Conservation (phyloP, 2,888 invertebrate species). For the Chrysina gloriosa region DNA sequence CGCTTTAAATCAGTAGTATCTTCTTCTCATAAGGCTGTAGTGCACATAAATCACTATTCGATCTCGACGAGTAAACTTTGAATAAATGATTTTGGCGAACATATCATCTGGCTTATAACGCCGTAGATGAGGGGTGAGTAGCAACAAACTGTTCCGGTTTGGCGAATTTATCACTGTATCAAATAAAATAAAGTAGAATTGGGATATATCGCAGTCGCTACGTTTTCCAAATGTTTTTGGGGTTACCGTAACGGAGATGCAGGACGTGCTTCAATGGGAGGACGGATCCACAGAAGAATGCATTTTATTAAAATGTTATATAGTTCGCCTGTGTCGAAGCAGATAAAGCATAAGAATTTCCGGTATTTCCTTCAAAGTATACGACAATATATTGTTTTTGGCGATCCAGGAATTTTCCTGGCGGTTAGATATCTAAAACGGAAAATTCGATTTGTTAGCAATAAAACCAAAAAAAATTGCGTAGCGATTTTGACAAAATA, state of each 20-base stretch:
- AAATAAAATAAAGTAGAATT: neutral
- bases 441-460: no score
- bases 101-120: neutral
- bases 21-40: neutral
- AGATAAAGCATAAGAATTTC: no score
- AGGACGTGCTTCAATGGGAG: neutral
- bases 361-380: neutral
- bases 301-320: slow-evolving; percentile 8
- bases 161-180: neutral
- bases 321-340: no score
- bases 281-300: neutral
- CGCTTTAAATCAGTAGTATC: neutral
- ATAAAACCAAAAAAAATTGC: no score
- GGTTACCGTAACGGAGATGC: neutral
- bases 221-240: neutral
- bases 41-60: neutral
- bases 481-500: no score
- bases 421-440: no score
- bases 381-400: no score
- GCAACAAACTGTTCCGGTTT: neutral
- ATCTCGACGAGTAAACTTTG: neutral
- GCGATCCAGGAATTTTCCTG: no score
- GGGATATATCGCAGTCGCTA: neutral
- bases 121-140: neutral
- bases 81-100: neutral